Percentiles rank a stretch among this genome's conserved stretches.
Evolutionary conservation across 2,797 vertebrate genomes (phyloP).

Genomic region (Atherinosoma microstoma): DNA sequence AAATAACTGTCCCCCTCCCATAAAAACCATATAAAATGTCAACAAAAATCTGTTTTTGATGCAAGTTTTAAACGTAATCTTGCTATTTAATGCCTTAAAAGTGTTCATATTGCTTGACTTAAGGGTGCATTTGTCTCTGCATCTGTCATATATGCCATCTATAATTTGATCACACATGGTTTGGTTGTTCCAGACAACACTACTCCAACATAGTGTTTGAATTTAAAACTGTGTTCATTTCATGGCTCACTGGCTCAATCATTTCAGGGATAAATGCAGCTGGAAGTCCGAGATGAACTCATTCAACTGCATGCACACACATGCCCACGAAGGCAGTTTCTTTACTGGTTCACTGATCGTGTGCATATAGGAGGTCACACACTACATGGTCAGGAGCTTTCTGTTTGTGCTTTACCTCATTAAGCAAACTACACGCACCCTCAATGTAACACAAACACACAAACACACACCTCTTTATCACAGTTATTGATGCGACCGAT

Average conservation of each 20-base stretch:
- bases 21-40: background rate
- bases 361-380: conserved; percentile 49
- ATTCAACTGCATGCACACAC: background rate
- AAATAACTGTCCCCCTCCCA: too few relatives aligned
- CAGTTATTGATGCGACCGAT: background rate
- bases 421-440: background rate
- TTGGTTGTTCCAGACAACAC: background rate
- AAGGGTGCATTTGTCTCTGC: too few relatives aligned
- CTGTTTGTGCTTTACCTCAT: conserved; percentile 28
- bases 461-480: background rate
- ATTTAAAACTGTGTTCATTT: background rate
- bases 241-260: background rate
- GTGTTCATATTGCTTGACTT: too few relatives aligned
- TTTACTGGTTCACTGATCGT: background rate
- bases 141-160: background rate
- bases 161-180: background rate
- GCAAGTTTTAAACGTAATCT: too few relatives aligned
- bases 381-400: conserved; percentile 57
- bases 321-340: background rate
- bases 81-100: background rate
- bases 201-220: background rate
- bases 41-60: background rate
- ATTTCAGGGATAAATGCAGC: background rate
- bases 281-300: background rate
- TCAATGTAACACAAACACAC: background rate